Conservation (phyloP, 2,113 vertebrate genomes). For the Natator depressus region DNA sequence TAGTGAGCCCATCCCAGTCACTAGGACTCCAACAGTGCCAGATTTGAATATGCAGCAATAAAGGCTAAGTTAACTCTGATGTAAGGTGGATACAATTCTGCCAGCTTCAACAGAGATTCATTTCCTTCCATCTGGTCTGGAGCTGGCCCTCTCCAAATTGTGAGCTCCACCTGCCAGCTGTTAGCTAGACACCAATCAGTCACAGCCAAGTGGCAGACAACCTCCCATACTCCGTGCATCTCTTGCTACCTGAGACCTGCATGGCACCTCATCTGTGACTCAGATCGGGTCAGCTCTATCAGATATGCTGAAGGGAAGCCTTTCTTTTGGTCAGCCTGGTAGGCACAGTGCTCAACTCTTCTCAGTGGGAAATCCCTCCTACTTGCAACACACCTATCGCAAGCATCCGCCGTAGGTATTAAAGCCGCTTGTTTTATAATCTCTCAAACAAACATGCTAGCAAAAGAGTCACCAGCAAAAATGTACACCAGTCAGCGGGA, state of each 20-base stretch:
- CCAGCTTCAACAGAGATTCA: neutral
- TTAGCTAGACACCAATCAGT: neutral
- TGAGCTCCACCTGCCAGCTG: neutral
- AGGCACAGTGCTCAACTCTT: neutral
- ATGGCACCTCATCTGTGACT: neutral
- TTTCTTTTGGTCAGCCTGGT: neutral
- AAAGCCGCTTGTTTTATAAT: neutral
- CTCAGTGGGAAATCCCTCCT: neutral
- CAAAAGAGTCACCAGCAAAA: neutral
- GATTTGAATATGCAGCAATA: neutral
- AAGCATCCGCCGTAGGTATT: neutral
- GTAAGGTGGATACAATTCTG: neutral
- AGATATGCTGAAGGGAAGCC: neutral
- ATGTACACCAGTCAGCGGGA: neutral
- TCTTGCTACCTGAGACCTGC: neutral
- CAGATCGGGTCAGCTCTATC: neutral
- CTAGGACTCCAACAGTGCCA: neutral
- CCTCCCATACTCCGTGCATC: neutral
- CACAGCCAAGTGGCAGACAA: neutral
- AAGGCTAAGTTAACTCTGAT: neutral
- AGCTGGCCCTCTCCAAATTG: neutral
- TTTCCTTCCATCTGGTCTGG: neutral
- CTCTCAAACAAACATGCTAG: neutral
- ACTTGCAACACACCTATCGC: neutral
- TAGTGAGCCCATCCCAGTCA: neutral